Evolutionary conservation across 2,888 invertebrate genomes (phyloP).

Genomic region (Pollenia angustigena): DNA sequence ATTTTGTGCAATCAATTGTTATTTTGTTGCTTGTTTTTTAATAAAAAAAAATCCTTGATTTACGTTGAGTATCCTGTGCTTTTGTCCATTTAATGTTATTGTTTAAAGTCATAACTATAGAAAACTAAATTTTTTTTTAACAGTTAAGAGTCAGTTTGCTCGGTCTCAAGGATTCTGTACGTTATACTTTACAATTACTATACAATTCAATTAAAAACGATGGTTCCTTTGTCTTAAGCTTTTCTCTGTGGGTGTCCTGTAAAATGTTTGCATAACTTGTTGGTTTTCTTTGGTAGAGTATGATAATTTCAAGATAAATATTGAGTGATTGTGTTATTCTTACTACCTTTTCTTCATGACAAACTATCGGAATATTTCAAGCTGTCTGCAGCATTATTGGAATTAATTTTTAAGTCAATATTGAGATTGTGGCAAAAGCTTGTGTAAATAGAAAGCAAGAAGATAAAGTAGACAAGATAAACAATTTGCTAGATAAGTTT

Average conservation of each 20-base stretch:
- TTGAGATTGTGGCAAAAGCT: constrained; percentile 40
- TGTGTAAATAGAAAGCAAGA: background rate
- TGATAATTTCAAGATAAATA: constrained; percentile 59
- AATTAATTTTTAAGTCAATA: constrained; percentile 57
- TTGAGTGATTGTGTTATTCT: background rate
- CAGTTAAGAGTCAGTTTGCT: background rate
- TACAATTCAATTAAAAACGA: constrained; percentile 47
- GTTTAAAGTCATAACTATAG: constrained; percentile 48
- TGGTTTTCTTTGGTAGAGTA: background rate
- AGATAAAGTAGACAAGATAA: constrained; percentile 40
- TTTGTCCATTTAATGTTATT: constrained; percentile 50
- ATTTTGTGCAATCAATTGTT: constrained; percentile 21
- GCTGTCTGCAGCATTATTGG: constrained; percentile 25
- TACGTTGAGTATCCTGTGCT: constrained; percentile 50
- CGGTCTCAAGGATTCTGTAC: background rate
- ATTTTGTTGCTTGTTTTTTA: background rate
- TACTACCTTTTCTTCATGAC: background rate
- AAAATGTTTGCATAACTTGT: constrained; percentile 46
- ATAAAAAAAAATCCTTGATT: constrained; percentile 40
- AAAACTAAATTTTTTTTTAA: constrained; percentile 17
- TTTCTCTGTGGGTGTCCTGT: background rate
- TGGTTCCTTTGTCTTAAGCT: background rate
- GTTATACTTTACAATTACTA: background rate
- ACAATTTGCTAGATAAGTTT: constrained; percentile 59
- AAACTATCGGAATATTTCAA: constrained; percentile 25